Conservation (phyloP, 1,140 invertebrate genomes). For the Drosophila nannoptera region DNA sequence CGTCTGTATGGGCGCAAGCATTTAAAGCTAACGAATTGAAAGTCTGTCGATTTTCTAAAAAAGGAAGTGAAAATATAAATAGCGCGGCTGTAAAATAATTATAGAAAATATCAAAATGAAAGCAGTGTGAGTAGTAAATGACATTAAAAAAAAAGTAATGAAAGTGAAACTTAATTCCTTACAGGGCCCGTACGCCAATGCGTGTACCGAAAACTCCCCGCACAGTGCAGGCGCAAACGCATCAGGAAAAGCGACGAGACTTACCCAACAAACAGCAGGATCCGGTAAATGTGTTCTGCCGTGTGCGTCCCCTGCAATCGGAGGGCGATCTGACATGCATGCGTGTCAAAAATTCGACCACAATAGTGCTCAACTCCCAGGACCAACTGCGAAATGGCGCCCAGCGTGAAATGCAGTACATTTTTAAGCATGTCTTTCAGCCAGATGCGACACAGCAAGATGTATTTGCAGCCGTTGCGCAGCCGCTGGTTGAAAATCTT, state of each 20-base stretch:
- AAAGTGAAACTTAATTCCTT: neutral
- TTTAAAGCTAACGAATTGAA: conserved; percentile 59
- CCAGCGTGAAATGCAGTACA: conserved; percentile 86
- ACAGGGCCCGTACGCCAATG: conserved; percentile 72
- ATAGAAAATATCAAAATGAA: conserved; percentile 50
- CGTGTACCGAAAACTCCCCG: conserved; percentile 62
- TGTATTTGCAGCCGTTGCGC: conserved; percentile 89
- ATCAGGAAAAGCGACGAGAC: conserved; percentile 45
- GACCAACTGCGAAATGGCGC: conserved; percentile 81
- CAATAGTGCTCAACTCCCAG: conserved; percentile 83
- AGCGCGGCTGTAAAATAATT: conserved; percentile 8
- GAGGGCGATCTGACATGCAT: conserved; percentile 85
- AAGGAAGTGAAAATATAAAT: neutral
- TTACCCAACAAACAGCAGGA: conserved; percentile 48
- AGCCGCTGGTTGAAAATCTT: conserved; percentile 91
- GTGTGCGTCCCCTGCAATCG: conserved; percentile 87
- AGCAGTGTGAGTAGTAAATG: conserved; percentile 50
- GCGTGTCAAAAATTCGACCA: conserved; percentile 85
- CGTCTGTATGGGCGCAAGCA: conserved; percentile 61
- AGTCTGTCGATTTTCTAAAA: neutral
- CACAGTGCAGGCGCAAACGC: conserved; percentile 20
- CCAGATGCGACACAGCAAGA: conserved; percentile 88
- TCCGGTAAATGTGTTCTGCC: conserved; percentile 92
- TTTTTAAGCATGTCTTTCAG: conserved; percentile 92
- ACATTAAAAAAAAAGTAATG: neutral